Percentiles rank a stretch among this genome's conserved stretches.
phyloP scores from a whole-genome alignment of 2,113 vertebrate genomes.

The Antechinus stuartii region DNA sequence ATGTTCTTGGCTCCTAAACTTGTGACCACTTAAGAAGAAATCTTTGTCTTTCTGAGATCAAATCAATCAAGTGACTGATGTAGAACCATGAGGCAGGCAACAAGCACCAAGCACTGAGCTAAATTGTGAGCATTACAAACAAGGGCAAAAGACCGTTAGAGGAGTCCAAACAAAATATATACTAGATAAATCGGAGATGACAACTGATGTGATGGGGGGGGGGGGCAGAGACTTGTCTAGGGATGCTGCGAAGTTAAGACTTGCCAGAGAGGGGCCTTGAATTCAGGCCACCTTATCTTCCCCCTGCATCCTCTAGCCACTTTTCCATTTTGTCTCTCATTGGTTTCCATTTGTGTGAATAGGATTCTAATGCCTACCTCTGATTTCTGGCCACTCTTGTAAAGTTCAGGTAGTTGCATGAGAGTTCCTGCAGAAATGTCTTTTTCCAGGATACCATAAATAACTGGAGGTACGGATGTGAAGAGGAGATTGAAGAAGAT shows the following conservation, averaged over 20 bases:
- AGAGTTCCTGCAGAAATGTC: slow-evolving; percentile 86
- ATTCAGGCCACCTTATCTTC: background rate
- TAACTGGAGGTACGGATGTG: slow-evolving; percentile 86
- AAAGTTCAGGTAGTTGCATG: slow-evolving; percentile 85
- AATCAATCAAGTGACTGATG: background rate
- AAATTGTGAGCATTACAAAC: background rate
- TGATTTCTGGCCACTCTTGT: slow-evolving; percentile 82
- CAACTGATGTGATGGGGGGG: background rate
- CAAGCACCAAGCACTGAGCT: background rate
- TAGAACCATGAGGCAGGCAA: background rate
- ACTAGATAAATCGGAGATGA: background rate
- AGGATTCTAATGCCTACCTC: slow-evolving; percentile 79
- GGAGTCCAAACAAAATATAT: background rate
- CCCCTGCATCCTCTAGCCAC: background rate
- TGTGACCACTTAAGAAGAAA: slow-evolving; percentile 15
- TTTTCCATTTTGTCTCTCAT: background rate
- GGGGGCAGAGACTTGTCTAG: no score
- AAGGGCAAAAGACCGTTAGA: background rate
- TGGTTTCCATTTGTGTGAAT: background rate
- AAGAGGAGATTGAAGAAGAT: slow-evolving; percentile 91
- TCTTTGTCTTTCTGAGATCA: background rate
- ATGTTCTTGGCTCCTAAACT: slow-evolving; percentile 18
- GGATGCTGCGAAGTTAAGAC: no score
- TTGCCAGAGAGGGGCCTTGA: background rate
- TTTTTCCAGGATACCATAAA: slow-evolving; percentile 88